Percentiles rank a stretch among this genome's conserved stretches.
These are phyloP conservation scores for Tenrec ecaudatus DNA, from an alignment of 2,113 vertebrate genomes.

Conservation along the genomic window DNA sequence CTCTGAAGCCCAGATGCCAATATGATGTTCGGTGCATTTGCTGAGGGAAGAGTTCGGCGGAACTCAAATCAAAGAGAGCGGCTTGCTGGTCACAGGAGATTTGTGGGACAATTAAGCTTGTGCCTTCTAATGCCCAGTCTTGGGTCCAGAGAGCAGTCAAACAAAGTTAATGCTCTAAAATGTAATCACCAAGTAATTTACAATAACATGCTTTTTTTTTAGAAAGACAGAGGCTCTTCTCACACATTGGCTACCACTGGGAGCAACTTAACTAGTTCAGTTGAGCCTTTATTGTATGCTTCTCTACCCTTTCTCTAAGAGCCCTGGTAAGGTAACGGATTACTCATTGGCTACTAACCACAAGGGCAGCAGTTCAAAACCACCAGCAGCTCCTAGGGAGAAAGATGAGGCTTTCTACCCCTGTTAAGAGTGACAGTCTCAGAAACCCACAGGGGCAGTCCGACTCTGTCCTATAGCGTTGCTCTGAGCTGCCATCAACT, in stretches of 20 bases:
- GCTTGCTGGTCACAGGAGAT: neutral
- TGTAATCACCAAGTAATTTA: too few species aligned
- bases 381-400: too few species aligned
- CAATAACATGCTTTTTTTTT: too few species aligned
- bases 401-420: too few species aligned
- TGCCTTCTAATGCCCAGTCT: neutral
- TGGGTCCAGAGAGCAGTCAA: neutral
- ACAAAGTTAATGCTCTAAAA: too few species aligned
- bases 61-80: neutral
- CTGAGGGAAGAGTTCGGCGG: conserved; percentile 23
- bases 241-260: neutral
- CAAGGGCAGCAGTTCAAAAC: too few species aligned
- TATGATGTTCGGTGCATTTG: conserved; percentile 18
- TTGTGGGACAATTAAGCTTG: neutral
- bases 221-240: too few species aligned
- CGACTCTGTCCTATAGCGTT: neutral
- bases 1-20: conserved; percentile 53
- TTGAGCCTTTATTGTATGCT: neutral
- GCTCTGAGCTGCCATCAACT: neutral
- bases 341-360: neutral
- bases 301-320: neutral
- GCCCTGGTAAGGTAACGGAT: neutral
- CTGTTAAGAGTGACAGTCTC: too few species aligned
- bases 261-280: neutral
- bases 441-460: too few species aligned